phyloP scores from a whole-genome alignment of 92 coral and sea anemone genomes.

The Bergia puertoricense region DNA sequence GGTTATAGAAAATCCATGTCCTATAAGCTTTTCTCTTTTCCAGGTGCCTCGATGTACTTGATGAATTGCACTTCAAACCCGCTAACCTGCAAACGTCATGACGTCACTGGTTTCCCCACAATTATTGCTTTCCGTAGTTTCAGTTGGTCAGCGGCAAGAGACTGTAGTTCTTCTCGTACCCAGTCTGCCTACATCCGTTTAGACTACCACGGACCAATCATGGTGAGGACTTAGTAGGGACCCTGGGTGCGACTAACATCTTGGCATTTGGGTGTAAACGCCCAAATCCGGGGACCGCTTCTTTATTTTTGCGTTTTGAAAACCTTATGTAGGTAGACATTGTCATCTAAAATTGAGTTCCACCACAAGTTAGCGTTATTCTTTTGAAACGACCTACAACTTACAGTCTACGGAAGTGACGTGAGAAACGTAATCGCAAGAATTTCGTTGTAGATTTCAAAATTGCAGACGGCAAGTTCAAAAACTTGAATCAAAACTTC shows the following conservation, averaged over 20 bases:
- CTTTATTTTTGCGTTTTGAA: too few relatives aligned
- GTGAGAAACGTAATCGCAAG: too few relatives aligned
- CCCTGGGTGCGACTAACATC: not conserved
- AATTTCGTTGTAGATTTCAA: too few relatives aligned
- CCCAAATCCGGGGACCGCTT: too few relatives aligned
- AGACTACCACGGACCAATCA: slow-evolving; percentile 89
- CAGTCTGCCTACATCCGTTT: slow-evolving; percentile 68
- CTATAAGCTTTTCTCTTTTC: not conserved
- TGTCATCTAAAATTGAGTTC: too few relatives aligned
- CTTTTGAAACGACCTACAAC: too few relatives aligned
- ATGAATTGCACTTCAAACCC: slow-evolving; percentile 92
- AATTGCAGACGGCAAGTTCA: too few relatives aligned
- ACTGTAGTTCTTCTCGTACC: slow-evolving; percentile 67
- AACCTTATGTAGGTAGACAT: not conserved
- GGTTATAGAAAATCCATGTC: not conserved
- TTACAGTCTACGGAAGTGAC: too few relatives aligned
- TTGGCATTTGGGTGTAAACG: not conserved
- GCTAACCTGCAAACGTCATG: slow-evolving; percentile 67
- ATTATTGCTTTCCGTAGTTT: slow-evolving; percentile 91
- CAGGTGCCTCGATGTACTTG: slow-evolving; percentile 83
- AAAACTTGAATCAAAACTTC: too few relatives aligned
- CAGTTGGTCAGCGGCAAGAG: slow-evolving; percentile 81
- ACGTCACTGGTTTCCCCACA: slow-evolving; percentile 91
- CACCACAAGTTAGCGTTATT: too few relatives aligned
- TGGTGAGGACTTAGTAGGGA: slow-evolving; percentile 51